Percentiles rank a stretch among this genome's conserved stretches.
Conservation (phyloP, 2,888 invertebrate species). For the Orthosia gracilis region DNA sequence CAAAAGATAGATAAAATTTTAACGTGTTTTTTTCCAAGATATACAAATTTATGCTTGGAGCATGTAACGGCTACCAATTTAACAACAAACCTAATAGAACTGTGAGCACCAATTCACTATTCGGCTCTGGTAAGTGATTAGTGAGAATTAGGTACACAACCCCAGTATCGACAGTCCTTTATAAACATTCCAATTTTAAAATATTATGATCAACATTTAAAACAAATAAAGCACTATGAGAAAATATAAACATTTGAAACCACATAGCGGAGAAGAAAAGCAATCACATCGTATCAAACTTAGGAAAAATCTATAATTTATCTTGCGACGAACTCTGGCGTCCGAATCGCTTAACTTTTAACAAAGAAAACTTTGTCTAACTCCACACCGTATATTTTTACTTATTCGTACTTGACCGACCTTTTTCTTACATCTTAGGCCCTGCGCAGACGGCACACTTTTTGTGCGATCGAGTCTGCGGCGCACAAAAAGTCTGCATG, state of each 20-base stretch:
- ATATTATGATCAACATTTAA: neutral
- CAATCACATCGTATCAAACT: conserved; percentile 15
- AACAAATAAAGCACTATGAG: neutral
- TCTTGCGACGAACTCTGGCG: conserved; percentile 9
- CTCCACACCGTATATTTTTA: conserved; percentile 25
- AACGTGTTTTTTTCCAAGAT: neutral
- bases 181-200: neutral
- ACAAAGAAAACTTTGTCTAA: conserved; percentile 40
- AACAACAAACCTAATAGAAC: neutral
- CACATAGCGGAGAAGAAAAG: neutral
- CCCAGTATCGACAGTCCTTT: neutral
- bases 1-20: too few relatives aligned
- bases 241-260: neutral
- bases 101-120: neutral
- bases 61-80: neutral
- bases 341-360: conserved; percentile 33
- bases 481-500: too few relatives aligned
- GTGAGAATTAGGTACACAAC: neutral
- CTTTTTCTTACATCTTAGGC: conserved; percentile 43
- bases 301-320: conserved; percentile 13
- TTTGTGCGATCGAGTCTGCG: too few relatives aligned
- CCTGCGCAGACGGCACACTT: too few relatives aligned
- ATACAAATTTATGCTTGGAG: neutral
- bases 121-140: neutral
- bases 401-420: conserved; percentile 23